Base-by-base conservation (phyloP, 1,140 invertebrate genomes). In the Saccostrea cuccullata region DNA sequence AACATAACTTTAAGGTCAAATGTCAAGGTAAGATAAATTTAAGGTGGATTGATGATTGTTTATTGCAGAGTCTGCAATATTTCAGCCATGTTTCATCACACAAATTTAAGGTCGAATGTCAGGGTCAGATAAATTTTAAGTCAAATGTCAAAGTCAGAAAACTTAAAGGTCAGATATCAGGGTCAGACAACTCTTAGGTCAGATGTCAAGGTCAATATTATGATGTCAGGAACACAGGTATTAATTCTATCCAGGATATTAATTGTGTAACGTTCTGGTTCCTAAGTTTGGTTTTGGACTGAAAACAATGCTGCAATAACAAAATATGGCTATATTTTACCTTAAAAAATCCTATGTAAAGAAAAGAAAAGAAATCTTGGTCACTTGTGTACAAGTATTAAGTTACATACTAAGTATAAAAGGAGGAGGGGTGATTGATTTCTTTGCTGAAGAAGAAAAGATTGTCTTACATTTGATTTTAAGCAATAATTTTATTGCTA, bases 171-270 rank as follows among this genome's bases (percentile, higher is more conserved):
- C 47, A 9, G 9, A 47, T 47, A 9, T 77, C 70, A 77, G 26
- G 26, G 70, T 77, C 70, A 36, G 13, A 40, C 70, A 77, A 36
- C 20, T 67, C 6, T 77, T 12, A 77, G 70, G 26, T 77, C 26
- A 12, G 26, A 77, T 26, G 58, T 64, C 58, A 64, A 20, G 58
- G 58, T 64, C 58, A 20, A 20, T 17, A 64, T n/a, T 64, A 64
- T n/a, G n/a, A 64, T 64, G 58, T 64, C n/a, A 8, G 30, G 70
- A 36, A 77, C 13, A 77, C 70, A 77, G 26, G 70, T 30, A 17
- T 77, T 77, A 77, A 77, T 40, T 77, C 70, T 77, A 77, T 15
- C 70, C 70, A 36, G 26, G 26, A 15, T 77, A 26, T 77, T 77
- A 77, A 26, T 77, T 17, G 26, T 30, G 70, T 77, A 26, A 77